Base-by-base conservation (phyloP, 2,888 invertebrate species). In the Eupsilia transversa region DNA sequence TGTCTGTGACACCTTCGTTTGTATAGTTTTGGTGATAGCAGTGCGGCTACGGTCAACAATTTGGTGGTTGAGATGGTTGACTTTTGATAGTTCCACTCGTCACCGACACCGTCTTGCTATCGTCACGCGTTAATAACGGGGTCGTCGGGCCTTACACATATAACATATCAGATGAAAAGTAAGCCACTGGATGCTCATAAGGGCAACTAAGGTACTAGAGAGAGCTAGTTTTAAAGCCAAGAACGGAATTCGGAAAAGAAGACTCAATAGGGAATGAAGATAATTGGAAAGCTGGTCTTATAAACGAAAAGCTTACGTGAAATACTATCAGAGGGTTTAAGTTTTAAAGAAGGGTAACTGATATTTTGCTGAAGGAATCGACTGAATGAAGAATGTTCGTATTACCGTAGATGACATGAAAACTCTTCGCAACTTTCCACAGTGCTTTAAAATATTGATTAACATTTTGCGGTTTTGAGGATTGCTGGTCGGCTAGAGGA, bases 11-110 rank as follows among this genome's bases (percentile, higher is more conserved):
- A 65, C 75, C 56, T 74, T 41, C 27, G 27, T 52, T 52, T 72
- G 23, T 79, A n/a, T 64, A 30, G n/a, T 65, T 80, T 68, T 54
- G 27, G 20, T 43, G 64, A 78, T 71, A 80, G 56, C 41, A 14
- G 35, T 27, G 33, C 17, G 30, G 60, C n/a, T 38, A n/a, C 30
- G 30, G 41, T n/a, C 9, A 23, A 27, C 33, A 23, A 49, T 35
- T 49, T 57, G 23, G 14, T 77, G 14, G 46, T 17, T n/a, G 10
- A 20, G 2, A 2, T n/a, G 23, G 20, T 46, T 59, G 14, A n/a
- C 3, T 54, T n/a, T 30, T 33, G 12, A 7, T 3, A 20, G 14
- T 33, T 57, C 23, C 0, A 78, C 9, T 38, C n/a, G n/a, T n/a
- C n/a, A n/a, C n/a, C n/a, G n/a, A n/a, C n/a, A n/a, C n/a, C n/a